Percentiles rank a stretch among this genome's conserved stretches.
Evolutionary conservation across 2,888 invertebrate genomes (phyloP).

Genomic region (Girardia tigrina): DNA sequence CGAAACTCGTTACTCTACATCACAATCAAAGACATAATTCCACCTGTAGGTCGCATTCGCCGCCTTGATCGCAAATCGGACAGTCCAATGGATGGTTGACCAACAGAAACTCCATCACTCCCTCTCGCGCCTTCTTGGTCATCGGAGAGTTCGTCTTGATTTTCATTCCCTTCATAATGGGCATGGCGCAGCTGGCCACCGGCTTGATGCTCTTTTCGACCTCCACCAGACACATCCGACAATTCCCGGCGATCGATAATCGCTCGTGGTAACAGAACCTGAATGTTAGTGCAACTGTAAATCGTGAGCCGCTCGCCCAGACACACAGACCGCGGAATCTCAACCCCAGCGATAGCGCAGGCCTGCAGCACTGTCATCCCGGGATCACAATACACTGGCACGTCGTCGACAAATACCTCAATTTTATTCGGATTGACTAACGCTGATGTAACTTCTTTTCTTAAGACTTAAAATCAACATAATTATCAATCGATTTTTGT

Average conservation of each 20-base stretch:
- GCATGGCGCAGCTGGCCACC: conserved; percentile 97
- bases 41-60: conserved; percentile 56
- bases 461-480: neutral
- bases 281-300: neutral
- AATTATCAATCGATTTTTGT: neutral
- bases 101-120: conserved; percentile 95
- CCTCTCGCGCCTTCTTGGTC: conserved; percentile 62
- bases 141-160: conserved; percentile 91
- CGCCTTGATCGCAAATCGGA: conserved; percentile 89
- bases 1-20: neutral
- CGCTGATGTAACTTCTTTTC: neutral
- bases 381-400: conserved; percentile 77
- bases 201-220: conserved; percentile 96
- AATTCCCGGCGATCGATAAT: conserved; percentile 92
- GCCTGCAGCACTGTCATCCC: conserved; percentile 95
- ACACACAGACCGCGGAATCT: conserved; percentile 70
- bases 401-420: conserved; percentile 92
- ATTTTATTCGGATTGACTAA: conserved; percentile 53
- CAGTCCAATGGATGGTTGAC: conserved; percentile 98
- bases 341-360: conserved; percentile 80
- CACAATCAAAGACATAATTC: neutral
- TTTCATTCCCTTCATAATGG: conserved; percentile 96
- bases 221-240: conserved; percentile 97
- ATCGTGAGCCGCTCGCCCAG: no score
- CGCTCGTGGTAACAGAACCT: conserved; percentile 97